These are phyloP conservation scores for Danio aesculapii DNA, from an alignment of 2,797 vertebrate genomes.

Conservation along the genomic window DNA sequence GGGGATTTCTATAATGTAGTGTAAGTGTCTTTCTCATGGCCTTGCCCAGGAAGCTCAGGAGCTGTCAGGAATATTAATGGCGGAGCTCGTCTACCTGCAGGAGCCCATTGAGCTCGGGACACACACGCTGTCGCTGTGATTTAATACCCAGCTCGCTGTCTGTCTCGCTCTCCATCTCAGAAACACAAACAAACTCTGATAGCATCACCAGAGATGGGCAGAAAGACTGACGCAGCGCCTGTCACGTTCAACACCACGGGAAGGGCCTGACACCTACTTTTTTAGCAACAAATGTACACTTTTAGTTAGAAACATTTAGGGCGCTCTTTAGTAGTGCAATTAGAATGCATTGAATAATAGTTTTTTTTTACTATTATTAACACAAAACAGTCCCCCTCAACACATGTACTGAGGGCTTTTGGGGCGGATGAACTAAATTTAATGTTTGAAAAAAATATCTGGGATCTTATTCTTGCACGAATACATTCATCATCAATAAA, in stretches of 20 bases:
- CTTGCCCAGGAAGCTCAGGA: constrained; percentile 60
- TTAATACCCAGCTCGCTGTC: constrained; percentile 72
- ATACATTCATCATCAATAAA: too few relatives aligned
- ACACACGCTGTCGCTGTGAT: constrained; percentile 77
- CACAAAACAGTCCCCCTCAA: too few relatives aligned
- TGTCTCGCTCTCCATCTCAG: constrained; percentile 44
- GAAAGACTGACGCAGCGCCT: constrained; percentile 10
- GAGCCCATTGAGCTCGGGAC: constrained; percentile 75
- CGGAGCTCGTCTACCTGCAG: constrained; percentile 77
- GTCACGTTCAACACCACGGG: constrained; percentile 16
- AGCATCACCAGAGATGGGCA: constrained; percentile 31
- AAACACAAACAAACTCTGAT: constrained; percentile 40
- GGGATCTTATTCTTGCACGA: too few relatives aligned
- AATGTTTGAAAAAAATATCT: too few relatives aligned
- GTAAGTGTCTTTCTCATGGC: constrained; percentile 43
- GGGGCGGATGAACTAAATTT: too few relatives aligned
- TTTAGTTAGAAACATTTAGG: neutral
- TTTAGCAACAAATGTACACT: neutral
- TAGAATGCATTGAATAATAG: too few relatives aligned
- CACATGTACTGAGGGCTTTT: too few relatives aligned
- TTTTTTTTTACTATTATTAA: too few relatives aligned
- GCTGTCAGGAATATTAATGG: constrained; percentile 82
- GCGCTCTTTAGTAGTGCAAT: too few relatives aligned
- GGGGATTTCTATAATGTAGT: constrained; percentile 47
- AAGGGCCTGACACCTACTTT: neutral